A percentile compares a stretch with the other conserved stretches of the same genome.
Conservation (phyloP, 2,797 vertebrate genomes). For the Acanthiza pusilla region DNA sequence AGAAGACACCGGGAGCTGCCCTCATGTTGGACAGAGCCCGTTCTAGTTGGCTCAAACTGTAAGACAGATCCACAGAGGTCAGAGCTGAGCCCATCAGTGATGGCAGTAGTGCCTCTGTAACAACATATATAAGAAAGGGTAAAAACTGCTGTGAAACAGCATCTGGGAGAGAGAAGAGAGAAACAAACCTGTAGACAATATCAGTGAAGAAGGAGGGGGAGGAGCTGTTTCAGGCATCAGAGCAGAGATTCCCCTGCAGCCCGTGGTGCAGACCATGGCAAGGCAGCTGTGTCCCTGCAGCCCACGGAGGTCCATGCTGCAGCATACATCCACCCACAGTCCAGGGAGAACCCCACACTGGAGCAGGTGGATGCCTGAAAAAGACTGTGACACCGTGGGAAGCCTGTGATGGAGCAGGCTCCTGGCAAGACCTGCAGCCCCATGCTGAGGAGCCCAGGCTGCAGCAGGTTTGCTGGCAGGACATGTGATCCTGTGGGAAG, state of each 20-base stretch:
- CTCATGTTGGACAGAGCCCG: background rate
- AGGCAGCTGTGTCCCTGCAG: background rate
- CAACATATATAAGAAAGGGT: background rate
- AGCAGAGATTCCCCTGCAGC: background rate
- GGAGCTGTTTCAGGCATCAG: accelerated
- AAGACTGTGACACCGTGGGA: background rate
- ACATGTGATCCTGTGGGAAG: background rate
- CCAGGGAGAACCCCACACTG: background rate
- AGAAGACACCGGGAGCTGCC: background rate
- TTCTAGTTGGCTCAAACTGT: background rate
- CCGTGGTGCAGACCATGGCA: accelerated
- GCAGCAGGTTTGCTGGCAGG: background rate
- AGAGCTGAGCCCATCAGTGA: background rate
- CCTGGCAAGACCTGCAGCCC: background rate
- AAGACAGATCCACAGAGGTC: background rate
- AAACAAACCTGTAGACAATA: background rate
- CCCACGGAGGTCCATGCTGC: accelerated
- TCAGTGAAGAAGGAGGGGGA: background rate
- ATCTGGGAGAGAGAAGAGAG: background rate
- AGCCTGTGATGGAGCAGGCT: background rate
- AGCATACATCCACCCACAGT: background rate
- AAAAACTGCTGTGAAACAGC: background rate
- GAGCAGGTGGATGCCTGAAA: background rate
- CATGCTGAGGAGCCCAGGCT: no score
- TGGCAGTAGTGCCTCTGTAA: background rate